phyloP scores from a whole-genome alignment of 2,797 vertebrate species.

The Tolypeutes matacus region DNA sequence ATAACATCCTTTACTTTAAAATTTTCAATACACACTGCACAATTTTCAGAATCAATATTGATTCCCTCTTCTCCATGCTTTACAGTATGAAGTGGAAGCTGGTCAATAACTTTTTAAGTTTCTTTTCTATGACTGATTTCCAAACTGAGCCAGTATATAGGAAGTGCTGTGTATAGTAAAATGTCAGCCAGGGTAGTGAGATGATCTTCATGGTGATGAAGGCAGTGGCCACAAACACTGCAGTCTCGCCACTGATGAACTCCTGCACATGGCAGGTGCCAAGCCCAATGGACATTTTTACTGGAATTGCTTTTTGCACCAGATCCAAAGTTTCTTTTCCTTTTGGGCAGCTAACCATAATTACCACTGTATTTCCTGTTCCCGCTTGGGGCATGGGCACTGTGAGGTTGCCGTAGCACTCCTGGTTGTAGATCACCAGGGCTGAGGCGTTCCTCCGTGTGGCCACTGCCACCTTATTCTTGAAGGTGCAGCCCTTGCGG shows the following conservation, averaged over 20 bases:
- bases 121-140: conserved; percentile 82
- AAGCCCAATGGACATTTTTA: conserved; percentile 88
- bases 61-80: conserved; percentile 90
- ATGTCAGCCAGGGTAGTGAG: conserved; percentile 90
- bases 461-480: conserved; percentile 89
- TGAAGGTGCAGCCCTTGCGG: conserved; percentile 88
- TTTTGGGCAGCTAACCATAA: conserved; percentile 91
- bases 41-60: conserved; percentile 83
- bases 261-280: conserved; percentile 89
- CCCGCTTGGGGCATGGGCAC: conserved; percentile 87
- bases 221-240: conserved; percentile 90
- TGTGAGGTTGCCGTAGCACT: conserved; percentile 87
- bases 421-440: conserved; percentile 89
- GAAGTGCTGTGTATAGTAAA: conserved; percentile 90
- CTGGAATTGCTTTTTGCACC: conserved; percentile 87
- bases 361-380: conserved; percentile 89
- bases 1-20: conserved; percentile 91
- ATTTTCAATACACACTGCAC: conserved; percentile 92
- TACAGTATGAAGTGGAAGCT: conserved; percentile 89
- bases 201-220: conserved; percentile 92
- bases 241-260: conserved; percentile 89
- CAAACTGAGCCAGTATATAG: conserved; percentile 89
- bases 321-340: conserved; percentile 85
- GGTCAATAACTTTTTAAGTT: conserved; percentile 90
- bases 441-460: conserved; percentile 88